Conservation (phyloP, 2,113 vertebrate species). For the Synodontis membranacea region DNA sequence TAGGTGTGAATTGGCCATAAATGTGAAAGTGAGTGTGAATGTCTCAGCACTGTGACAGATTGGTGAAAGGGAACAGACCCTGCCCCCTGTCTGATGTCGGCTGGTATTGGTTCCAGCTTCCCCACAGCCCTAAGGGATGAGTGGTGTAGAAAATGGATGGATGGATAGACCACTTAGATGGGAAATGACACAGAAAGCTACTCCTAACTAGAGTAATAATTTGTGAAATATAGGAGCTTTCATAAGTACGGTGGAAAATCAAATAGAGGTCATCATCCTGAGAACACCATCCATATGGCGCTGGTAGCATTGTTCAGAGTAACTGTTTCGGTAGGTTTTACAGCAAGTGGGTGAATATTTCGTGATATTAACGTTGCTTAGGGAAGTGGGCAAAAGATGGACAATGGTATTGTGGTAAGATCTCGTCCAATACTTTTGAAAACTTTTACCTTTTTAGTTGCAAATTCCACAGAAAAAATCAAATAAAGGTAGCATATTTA, state of each 20-base stretch:
- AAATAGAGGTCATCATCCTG: not conserved
- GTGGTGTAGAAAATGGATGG: no score
- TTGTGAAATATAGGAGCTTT: not conserved
- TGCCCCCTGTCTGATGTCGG: no score
- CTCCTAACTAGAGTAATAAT: not conserved
- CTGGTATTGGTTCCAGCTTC: no score
- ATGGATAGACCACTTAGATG: not conserved
- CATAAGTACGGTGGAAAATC: not conserved
- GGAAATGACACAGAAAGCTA: not conserved
- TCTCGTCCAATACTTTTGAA: not conserved
- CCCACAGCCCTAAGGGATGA: no score
- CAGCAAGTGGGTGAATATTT: no score
- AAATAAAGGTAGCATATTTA: not conserved
- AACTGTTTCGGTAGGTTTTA: not conserved
- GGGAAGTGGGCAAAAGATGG: constrained; percentile 27
- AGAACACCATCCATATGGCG: not conserved
- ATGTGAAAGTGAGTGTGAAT: no score
- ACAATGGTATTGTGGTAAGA: constrained; percentile 20
- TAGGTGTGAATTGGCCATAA: no score
- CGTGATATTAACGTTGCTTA: not conserved
- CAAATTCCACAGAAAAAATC: not conserved
- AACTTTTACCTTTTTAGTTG: not conserved
- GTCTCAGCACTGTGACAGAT: no score
- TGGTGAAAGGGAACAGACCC: no score
- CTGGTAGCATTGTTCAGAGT: not conserved